A percentile compares a stretch with the other conserved stretches of the same genome.
Conservation (phyloP, 92 coral and sea anemone species). For the Anthopleura xanthogrammica region DNA sequence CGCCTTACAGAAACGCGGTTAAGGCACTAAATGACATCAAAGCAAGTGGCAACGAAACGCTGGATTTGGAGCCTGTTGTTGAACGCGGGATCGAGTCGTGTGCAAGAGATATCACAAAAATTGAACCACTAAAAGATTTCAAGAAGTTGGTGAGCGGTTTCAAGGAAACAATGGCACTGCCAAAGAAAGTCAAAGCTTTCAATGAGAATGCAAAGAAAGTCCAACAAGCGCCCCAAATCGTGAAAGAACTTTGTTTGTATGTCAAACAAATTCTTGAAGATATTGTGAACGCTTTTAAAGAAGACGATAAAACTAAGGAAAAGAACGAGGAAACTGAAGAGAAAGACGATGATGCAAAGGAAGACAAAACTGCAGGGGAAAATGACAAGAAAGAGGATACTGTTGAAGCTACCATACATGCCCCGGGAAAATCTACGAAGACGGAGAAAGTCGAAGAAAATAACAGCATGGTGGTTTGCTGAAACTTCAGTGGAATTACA, state of each 20-base stretch:
- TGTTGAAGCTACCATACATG: not conserved
- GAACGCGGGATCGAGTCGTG: slow-evolving; percentile 59
- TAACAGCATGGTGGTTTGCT: not conserved
- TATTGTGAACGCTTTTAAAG: slow-evolving; percentile 52
- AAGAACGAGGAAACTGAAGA: slow-evolving; percentile 24
- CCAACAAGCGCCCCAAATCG: slow-evolving; percentile 68
- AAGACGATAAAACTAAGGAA: slow-evolving; percentile 29
- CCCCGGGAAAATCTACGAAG: not conserved
- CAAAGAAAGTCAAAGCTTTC: slow-evolving; percentile 68
- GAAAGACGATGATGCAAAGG: not conserved
- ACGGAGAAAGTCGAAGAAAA: not conserved
- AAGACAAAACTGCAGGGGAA: slow-evolving; percentile 8
- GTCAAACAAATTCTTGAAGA: slow-evolving; percentile 56
- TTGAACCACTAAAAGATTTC: slow-evolving; percentile 66
- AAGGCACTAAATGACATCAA: slow-evolving; percentile 62
- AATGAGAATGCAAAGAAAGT: slow-evolving; percentile 76
- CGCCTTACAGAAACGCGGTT: slow-evolving; percentile 75
- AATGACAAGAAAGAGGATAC: not conserved
- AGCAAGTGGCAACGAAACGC: slow-evolving; percentile 46
- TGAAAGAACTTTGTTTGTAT: slow-evolving; percentile 62
- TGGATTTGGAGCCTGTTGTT: slow-evolving; percentile 67
- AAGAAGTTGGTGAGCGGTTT: slow-evolving; percentile 56
- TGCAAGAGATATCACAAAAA: slow-evolving; percentile 50
- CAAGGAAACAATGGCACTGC: slow-evolving; percentile 53
- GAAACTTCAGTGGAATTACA: too few relatives aligned